Evolutionary conservation across 37 sponge, comb jelly and placozoan genomes (phyloP), one percentile per base, ranked within the genome.

Genomic region (Chondrilla cf. caribensis): DNA sequence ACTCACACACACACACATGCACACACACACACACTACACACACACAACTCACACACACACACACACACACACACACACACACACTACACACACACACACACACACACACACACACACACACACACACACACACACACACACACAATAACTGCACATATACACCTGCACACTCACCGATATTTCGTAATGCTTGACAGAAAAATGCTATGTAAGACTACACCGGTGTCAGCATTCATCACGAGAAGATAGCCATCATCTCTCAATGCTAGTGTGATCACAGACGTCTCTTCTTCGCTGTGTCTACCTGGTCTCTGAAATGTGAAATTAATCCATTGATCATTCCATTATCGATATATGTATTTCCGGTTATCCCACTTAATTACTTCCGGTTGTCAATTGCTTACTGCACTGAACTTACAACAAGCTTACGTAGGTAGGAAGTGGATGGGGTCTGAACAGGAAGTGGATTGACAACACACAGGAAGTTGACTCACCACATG

Each of bases 201-300:
- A 22, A 88, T 44, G 28, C 85, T 82, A 7, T 81, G 70, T 18
- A 92, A 67, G 8, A 85, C 43, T 9, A 29, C 68, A 22, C 87
- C 87, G 3, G 89, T 79, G 86, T 85, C 77, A 33, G 92, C 89
- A 44, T 82, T 31, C n/a, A 92, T 57, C 3, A 88, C 72, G 26
- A 85, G 86, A n/a, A 92, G 65, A 62, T 71, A 88, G 54, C 92
- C 92, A 54, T 92, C 92, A 1, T 79, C 79, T 37, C 88, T 88
- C 38, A 87, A 70, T 5, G 83, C 68, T 32, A 92, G 42, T 0
- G 88, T 54, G 36, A 87, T 81, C 1, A 79, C 81, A 24, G 36
- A 38, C 41, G 78, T 26, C 55, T 92, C 92, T 57, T 92, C 92
- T 5, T 42, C 54, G 21, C 79, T 66, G 32, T 26, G 22, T 28